Evolutionary conservation across 2,888 invertebrate genomes (phyloP).

Genomic region (Eilema depressum): DNA sequence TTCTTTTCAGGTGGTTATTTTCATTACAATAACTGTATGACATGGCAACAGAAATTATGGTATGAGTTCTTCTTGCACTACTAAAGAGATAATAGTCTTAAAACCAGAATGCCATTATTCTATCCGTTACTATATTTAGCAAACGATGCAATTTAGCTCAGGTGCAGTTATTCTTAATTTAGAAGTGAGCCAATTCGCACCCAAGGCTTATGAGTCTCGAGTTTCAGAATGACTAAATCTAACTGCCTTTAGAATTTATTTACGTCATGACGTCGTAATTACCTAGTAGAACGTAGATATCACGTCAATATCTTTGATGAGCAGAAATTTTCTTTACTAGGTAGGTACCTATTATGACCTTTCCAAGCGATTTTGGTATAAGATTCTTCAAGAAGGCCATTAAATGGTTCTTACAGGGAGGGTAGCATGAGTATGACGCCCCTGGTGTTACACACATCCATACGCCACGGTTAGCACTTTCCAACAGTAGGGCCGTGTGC

Average conservation of each 20-base stretch:
- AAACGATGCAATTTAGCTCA: conserved; percentile 32
- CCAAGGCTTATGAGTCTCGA: conserved; percentile 15
- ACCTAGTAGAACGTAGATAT: conserved; percentile 27
- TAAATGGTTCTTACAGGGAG: no score
- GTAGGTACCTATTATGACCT: no score
- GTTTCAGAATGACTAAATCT: conserved; percentile 29
- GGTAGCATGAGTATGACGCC: no score
- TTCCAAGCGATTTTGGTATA: no score
- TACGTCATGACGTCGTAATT: conserved; percentile 23
- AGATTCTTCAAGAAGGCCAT: no score
- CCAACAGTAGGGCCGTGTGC: no score
- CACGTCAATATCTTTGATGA: background rate
- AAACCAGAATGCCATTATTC: background rate
- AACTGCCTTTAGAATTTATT: conserved; percentile 23
- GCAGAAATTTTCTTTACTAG: background rate
- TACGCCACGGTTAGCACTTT: no score
- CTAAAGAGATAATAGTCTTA: background rate
- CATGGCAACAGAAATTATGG: background rate
- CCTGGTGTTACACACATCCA: no score
- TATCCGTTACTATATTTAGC: background rate
- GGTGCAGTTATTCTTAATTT: conserved; percentile 44
- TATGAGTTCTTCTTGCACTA: background rate
- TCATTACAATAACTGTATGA: background rate
- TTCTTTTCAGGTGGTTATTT: background rate
- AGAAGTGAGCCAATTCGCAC: conserved; percentile 36